Conservation (phyloP, 2,797 vertebrate species). For the Peromyscus melanophrys region DNA sequence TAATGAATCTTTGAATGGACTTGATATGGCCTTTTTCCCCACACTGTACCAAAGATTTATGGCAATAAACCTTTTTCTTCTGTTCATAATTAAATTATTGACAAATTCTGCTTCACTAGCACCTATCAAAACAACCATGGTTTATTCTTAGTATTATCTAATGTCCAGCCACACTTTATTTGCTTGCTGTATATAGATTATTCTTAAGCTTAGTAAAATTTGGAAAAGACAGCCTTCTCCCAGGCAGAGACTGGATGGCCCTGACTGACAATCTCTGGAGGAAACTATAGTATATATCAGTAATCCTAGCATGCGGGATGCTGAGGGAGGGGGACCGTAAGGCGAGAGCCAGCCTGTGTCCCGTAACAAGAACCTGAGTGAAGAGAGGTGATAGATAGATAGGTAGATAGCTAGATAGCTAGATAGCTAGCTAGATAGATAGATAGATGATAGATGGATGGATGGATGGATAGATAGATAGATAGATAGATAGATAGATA, state of each 20-base stretch:
- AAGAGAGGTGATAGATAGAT: not conserved
- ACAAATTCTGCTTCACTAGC: not conserved
- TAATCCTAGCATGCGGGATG: not conserved
- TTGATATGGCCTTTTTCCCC: not conserved
- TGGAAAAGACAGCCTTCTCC: not conserved
- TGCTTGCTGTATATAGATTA: not conserved
- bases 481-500: no score
- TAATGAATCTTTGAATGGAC: not conserved
- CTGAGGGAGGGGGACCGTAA: not conserved
- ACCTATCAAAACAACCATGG: slow-evolving; percentile 1
- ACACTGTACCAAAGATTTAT: not conserved
- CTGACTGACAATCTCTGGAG: not conserved
- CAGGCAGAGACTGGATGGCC: not conserved
- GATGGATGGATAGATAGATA: no score
- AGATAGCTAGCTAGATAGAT: not conserved
- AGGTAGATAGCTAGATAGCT: no score
- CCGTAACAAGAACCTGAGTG: not conserved
- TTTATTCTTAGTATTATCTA: not conserved
- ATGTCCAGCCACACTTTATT: not conserved
- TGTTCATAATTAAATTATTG: slow-evolving; percentile 19
- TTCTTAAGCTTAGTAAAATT: not conserved
- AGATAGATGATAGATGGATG: no score
- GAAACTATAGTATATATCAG: no score
- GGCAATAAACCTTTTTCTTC: not conserved
- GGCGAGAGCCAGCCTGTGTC: not conserved